Percentiles rank a stretch among this genome's conserved stretches.
Conservation (phyloP, 2,113 vertebrate species). For the Terrapene triunguis region DNA sequence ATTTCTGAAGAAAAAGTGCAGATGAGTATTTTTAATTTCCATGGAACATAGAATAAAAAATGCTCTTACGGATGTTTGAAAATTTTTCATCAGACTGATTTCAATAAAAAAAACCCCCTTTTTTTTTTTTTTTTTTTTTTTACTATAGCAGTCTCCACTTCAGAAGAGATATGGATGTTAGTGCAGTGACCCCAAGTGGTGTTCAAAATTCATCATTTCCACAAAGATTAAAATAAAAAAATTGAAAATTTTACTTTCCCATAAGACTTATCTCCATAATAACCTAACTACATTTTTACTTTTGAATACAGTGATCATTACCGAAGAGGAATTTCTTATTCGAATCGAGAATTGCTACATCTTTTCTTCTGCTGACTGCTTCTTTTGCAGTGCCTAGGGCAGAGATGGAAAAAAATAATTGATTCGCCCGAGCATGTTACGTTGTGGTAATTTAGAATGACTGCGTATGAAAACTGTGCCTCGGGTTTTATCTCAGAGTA, state of each 20-base stretch:
- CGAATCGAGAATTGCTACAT: fast-evolving
- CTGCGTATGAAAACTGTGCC: fast-evolving
- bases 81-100: background rate
- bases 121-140: background rate
- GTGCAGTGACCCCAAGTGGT: background rate
- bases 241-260: background rate
- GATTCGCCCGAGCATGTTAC: background rate
- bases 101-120: background rate
- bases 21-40: background rate
- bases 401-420: background rate
- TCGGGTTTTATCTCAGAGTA: background rate
- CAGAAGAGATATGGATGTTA: background rate
- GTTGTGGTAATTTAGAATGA: background rate
- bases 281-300: background rate
- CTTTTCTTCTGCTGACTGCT: background rate
- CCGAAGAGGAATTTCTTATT: background rate
- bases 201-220: background rate
- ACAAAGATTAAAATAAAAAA: background rate
- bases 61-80: background rate
- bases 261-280: background rate
- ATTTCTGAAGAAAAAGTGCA: background rate
- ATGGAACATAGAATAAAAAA: background rate
- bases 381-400: background rate
- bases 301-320: background rate
- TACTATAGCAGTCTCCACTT: background rate